Evolutionary conservation across 2,888 invertebrate species (phyloP).

Genomic region (Eueremaeus valkanovi): DNA sequence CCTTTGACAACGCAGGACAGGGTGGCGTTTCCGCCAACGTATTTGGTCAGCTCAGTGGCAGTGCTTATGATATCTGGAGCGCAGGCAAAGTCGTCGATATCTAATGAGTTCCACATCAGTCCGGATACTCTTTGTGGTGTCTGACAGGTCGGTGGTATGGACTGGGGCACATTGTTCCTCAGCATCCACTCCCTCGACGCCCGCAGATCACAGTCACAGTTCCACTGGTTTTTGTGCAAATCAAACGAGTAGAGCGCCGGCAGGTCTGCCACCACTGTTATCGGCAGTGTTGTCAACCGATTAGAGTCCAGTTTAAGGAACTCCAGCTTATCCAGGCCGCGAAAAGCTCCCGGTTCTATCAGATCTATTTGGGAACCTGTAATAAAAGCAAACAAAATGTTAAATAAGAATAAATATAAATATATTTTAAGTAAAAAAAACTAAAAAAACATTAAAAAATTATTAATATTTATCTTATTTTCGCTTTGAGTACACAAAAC

Average conservation of each 20-base stretch:
- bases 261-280: conserved; percentile 65
- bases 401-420: too few relatives aligned
- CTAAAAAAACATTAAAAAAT: too few relatives aligned
- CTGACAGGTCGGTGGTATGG: conserved; percentile 71
- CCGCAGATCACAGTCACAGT: conserved; percentile 77
- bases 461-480: too few relatives aligned
- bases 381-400: too few relatives aligned
- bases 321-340: conserved; percentile 69
- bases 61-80: conserved; percentile 45
- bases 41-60: conserved; percentile 64
- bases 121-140: conserved; percentile 56
- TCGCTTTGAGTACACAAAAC: too few relatives aligned
- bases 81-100: conserved; percentile 47
- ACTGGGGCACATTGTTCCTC: conserved; percentile 68
- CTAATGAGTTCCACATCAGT: conserved; percentile 44
- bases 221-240: conserved; percentile 81
- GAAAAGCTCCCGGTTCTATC: conserved; percentile 74
- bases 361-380: conserved; percentile 69
- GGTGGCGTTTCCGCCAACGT: conserved; percentile 78
- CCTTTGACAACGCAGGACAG: conserved; percentile 75
- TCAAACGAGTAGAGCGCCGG: conserved; percentile 72
- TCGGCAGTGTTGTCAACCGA: conserved; percentile 69
- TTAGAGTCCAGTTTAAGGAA: conserved; percentile 76
- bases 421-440: too few relatives aligned
- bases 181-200: conserved; percentile 76